phyloP scores from a whole-genome alignment of 2,888 invertebrate genomes.

The Opisthograptis luteolata region DNA sequence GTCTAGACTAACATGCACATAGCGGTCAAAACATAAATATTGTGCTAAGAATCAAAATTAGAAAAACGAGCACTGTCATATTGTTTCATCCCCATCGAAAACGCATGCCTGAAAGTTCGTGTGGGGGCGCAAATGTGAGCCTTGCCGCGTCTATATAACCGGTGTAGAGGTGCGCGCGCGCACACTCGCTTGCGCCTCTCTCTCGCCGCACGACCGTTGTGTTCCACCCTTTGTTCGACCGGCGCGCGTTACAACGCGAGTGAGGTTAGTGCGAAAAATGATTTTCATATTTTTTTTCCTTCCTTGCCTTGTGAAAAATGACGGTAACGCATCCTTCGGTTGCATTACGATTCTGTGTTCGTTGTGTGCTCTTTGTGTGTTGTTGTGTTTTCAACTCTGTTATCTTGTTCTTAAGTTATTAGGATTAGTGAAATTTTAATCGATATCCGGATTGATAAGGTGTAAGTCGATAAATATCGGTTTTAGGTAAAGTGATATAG shows the following conservation, averaged over 20 bases:
- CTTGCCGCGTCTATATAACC: slow-evolving; percentile 77
- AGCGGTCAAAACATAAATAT: no score
- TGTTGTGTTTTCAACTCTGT: slow-evolving; percentile 30
- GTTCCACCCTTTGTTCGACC: slow-evolving; percentile 62
- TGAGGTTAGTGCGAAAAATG: slow-evolving; percentile 66
- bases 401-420: slow-evolving; percentile 7
- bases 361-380: slow-evolving; percentile 43
- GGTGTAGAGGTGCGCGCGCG: slow-evolving; percentile 68
- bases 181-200: slow-evolving; percentile 71
- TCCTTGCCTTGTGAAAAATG: slow-evolving; percentile 37
- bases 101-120: slow-evolving; percentile 21
- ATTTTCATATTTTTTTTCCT: slow-evolving; percentile 42
- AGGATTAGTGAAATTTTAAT: slow-evolving; percentile 24
- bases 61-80: slow-evolving; percentile 1
- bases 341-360: slow-evolving; percentile 29
- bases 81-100: slow-evolving; percentile 27
- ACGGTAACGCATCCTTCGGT: slow-evolving; percentile 28
- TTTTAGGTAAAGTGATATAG: background rate
- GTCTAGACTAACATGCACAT: no score
- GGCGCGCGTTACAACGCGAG: slow-evolving; percentile 67
- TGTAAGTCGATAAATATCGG: slow-evolving; percentile 12
- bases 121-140: slow-evolving; percentile 50
- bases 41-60: background rate
- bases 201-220: slow-evolving; percentile 64
- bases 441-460: slow-evolving; percentile 19